Percentiles rank a stretch among this genome's conserved stretches.
These are phyloP conservation scores for Himalopsyche japonica DNA, from an alignment of 2,888 invertebrate species.

Conservation along the genomic window DNA sequence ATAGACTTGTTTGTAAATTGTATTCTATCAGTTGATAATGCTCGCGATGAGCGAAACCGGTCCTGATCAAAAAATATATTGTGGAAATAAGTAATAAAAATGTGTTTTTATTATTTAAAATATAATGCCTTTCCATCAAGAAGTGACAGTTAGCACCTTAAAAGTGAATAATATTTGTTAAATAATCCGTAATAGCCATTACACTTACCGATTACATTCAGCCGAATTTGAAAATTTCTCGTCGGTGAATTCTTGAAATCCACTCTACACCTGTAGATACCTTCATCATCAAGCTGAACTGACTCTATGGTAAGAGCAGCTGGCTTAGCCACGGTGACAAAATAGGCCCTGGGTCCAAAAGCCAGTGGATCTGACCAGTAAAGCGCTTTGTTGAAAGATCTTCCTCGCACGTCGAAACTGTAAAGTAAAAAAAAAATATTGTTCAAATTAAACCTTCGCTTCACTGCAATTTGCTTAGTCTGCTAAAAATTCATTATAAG, in stretches of 20 bases:
- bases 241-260: conserved; percentile 90
- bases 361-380: conserved; percentile 83
- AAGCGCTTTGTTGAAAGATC: conserved; percentile 77
- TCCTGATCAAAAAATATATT: too few relatives aligned
- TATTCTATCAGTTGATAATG: too few relatives aligned
- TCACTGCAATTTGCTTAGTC: too few relatives aligned
- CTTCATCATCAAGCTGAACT: conserved; percentile 84
- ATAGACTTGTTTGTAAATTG: too few relatives aligned
- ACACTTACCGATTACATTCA: conserved; percentile 86
- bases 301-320: conserved; percentile 82
- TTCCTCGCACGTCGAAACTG: conserved; percentile 86
- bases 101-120: too few relatives aligned
- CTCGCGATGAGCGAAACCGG: too few relatives aligned
- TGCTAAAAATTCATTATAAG: too few relatives aligned
- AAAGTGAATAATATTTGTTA: too few relatives aligned
- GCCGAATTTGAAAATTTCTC: conserved; percentile 83
- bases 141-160: too few relatives aligned
- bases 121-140: too few relatives aligned
- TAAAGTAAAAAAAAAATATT: conserved; percentile 45
- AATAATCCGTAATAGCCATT: neutral
- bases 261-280: conserved; percentile 83
- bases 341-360: conserved; percentile 84
- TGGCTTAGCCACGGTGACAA: conserved; percentile 78
- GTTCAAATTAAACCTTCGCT: too few relatives aligned
- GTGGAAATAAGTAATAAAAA: too few relatives aligned